Evolutionary conservation across 2,113 vertebrate genomes (phyloP).

Genomic region (Enhydra lutris): DNA sequence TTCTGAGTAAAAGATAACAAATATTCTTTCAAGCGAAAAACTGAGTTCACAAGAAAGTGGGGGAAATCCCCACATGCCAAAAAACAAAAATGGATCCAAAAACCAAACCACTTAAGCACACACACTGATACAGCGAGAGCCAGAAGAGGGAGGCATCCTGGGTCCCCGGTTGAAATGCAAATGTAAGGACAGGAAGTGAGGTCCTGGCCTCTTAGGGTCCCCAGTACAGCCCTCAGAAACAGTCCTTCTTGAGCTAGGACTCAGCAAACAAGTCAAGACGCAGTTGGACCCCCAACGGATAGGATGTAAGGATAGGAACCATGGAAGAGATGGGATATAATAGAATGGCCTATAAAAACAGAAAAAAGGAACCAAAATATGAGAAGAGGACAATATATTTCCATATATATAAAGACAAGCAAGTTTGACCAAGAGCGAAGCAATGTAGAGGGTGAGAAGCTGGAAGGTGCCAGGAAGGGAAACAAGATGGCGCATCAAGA

Average conservation of each 20-base stretch:
- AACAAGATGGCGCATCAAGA: background rate
- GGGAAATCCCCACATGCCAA: slow-evolving; percentile 60
- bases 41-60: slow-evolving; percentile 62
- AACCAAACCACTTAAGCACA: background rate
- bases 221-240: background rate
- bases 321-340: background rate
- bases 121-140: background rate
- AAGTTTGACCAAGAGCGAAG: background rate
- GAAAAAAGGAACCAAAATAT: background rate
- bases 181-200: background rate
- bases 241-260: background rate
- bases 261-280: too few relatives aligned
- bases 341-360: background rate
- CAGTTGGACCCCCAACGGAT: background rate
- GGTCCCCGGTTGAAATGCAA: background rate
- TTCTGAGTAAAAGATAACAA: slow-evolving; percentile 62
- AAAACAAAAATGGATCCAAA: slow-evolving; percentile 55
- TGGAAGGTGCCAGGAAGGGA: background rate
- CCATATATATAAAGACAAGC: background rate
- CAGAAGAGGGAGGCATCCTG: background rate
- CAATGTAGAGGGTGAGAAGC: background rate
- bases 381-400: background rate
- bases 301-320: background rate
- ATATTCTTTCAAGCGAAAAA: slow-evolving; percentile 43
- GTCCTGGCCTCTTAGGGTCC: background rate